phyloP scores from a whole-genome alignment of 2,888 invertebrate species.

The Nemurella pictetii region DNA sequence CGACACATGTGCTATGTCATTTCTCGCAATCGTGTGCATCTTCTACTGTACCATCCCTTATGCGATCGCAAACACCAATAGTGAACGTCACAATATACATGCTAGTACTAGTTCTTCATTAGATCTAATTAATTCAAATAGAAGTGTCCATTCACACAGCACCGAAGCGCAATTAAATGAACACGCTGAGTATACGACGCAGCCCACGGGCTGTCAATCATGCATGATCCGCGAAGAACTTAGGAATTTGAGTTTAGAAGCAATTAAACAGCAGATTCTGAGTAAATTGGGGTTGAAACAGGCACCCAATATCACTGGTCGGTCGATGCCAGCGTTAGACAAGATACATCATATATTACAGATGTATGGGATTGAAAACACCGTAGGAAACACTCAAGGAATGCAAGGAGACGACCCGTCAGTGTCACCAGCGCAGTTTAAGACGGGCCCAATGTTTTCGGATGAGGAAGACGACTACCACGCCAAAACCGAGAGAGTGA shows the following conservation, averaged over 20 bases:
- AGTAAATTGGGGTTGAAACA: conserved; percentile 61
- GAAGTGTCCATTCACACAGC: conserved; percentile 15
- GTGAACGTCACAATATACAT: conserved; percentile 24
- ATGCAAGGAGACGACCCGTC: conserved; percentile 56
- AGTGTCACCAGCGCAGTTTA: conserved; percentile 46
- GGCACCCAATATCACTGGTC: conserved; percentile 65
- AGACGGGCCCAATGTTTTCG: conserved; percentile 55
- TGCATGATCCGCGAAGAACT: conserved; percentile 62
- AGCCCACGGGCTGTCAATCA: conserved; percentile 54
- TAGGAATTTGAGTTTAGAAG: conserved; percentile 58
- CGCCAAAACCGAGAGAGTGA: conserved; percentile 67
- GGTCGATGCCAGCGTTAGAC: conserved; percentile 60
- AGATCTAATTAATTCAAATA: conserved; percentile 20
- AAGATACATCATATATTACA: conserved; percentile 51
- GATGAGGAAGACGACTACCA: conserved; percentile 68
- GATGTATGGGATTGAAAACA: conserved; percentile 51
- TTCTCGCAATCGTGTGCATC: conserved; percentile 13
- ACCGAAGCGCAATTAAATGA: neutral
- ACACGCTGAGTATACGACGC: neutral
- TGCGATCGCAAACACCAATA: conserved; percentile 26
- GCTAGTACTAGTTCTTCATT: conserved; percentile 20
- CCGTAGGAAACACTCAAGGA: conserved; percentile 40
- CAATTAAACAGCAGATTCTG: conserved; percentile 64
- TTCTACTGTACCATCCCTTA: conserved; percentile 23
- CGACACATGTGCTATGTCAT: conserved; percentile 7